Evolutionary conservation across 2,113 vertebrate species (phyloP).

Genomic region (Anguilla japonica): DNA sequence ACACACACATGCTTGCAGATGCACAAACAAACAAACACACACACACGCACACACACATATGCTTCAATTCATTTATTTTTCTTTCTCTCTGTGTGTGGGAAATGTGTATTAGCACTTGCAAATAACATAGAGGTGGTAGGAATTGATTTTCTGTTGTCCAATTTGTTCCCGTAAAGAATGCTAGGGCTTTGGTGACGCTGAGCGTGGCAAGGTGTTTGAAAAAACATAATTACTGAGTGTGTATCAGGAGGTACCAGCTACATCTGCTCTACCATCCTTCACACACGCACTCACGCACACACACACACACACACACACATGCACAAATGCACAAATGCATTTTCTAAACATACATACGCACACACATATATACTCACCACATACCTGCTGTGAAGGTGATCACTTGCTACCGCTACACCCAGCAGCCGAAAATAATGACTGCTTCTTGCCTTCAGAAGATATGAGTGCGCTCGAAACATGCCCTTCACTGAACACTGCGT

Average conservation of each 20-base stretch:
- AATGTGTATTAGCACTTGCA: constrained; percentile 21
- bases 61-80: constrained; percentile 14
- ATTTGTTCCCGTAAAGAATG: constrained; percentile 25
- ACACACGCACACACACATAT: constrained; percentile 11
- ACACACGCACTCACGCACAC: not conserved
- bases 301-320: constrained; percentile 29
- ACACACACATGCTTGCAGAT: not conserved
- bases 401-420: too few species aligned
- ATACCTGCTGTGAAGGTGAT: too few species aligned
- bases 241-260: not conserved
- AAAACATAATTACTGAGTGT: constrained; percentile 14
- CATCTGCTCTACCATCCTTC: not conserved
- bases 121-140: not conserved
- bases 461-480: too few species aligned
- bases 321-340: constrained; percentile 22
- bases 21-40: not conserved
- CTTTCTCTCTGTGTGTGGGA: not conserved
- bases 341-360: constrained; percentile 25
- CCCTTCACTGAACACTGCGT: too few species aligned
- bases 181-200: not conserved
- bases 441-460: too few species aligned
- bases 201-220: not conserved
- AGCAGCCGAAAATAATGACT: too few species aligned
- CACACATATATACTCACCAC: constrained; percentile 13
- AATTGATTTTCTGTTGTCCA: constrained; percentile 32